Percentiles rank a stretch among this genome's conserved stretches.
These are phyloP conservation scores for Trypoxylus dichotomus DNA, from an alignment of 1,140 invertebrate species.

Conservation along the genomic window DNA sequence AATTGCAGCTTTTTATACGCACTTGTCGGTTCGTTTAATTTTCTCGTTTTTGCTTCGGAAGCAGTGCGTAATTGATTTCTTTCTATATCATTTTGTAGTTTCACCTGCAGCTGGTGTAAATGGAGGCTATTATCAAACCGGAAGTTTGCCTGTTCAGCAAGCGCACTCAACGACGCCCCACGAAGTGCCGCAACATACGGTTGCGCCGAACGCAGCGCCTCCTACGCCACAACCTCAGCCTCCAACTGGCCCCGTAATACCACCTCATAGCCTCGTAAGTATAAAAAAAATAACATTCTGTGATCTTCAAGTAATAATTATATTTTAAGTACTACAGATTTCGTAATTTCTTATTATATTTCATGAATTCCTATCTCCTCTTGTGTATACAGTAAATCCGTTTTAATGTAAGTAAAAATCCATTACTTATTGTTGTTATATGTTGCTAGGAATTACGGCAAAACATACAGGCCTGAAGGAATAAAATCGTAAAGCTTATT, in stretches of 20 bases:
- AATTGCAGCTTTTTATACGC: not conserved
- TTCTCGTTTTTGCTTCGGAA: not conserved
- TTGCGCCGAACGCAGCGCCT: constrained; percentile 54
- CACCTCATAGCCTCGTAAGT: constrained; percentile 51
- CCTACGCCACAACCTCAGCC: constrained; percentile 54
- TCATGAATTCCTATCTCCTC: too few species aligned
- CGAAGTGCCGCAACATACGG: constrained; percentile 65
- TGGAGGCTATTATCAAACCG: constrained; percentile 70
- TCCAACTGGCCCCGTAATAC: constrained; percentile 51
- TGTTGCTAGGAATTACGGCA: too few species aligned
- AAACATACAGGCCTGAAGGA: too few species aligned
- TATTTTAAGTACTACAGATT: too few species aligned
- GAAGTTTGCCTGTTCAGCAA: constrained; percentile 70
- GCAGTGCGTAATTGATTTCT: not conserved
- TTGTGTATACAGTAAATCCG: too few species aligned
- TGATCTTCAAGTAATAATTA: too few species aligned
- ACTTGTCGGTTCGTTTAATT: not conserved
- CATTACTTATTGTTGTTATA: too few species aligned
- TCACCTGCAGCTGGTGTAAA: constrained; percentile 68
- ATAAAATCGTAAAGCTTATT: too few species aligned
- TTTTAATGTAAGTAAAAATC: too few species aligned
- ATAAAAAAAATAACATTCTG: not conserved
- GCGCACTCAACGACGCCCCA: constrained; percentile 76
- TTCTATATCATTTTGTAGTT: constrained; percentile 40
- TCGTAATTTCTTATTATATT: too few species aligned